Base-by-base conservation (phyloP, 30 jellyfish, hydroid and myxozoan species). In the Aurelia sp. region DNA sequence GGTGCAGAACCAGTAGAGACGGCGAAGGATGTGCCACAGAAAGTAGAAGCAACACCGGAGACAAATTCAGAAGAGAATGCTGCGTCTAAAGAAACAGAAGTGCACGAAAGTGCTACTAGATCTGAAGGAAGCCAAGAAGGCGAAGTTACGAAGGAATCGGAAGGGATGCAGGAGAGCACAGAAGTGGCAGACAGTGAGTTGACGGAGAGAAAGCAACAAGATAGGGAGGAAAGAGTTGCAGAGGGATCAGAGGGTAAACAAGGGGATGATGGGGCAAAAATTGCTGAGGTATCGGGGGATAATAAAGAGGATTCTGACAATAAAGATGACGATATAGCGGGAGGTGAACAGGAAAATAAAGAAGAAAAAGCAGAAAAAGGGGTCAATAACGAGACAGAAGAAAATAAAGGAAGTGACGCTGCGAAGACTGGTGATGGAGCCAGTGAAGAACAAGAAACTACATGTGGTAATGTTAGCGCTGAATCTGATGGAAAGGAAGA, bases 191-290 rank as follows among this genome's bases (percentile, higher is more conserved):
- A 5, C 21, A 59, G 27, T 7, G 69, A 59, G 8, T 11, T 17
- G 11, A 5, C 21, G 15, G 69, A 59, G 69, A 3, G 4, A 6
- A 59, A 11, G 11, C 21, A 21, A 59, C 0, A n/a, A 6, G 15
- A 59, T 21, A 59, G 6, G 30, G 35, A 57, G 61, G 61, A 20
- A 6, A 68, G 31, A 68, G 18, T 1, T 15, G 59, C 60, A 30
- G 61, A 21, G 17, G 60, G 11, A 0, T 3, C 6, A 68, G 79
- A 40, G 51, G 51, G 51, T 40, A 40, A 40, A 40, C 51, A 40
- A 40, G 33, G 33, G 33, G 33, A 27, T 27, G 79, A 68, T 68
- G 79, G 18, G 35, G 79, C 6, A 52, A 68, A 68, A 13, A 64
- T 18, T 31, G 48, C 37, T 6, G 76, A 15, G 8, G 79, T 12